These are phyloP conservation scores for Anthopleura xanthogrammica DNA, from an alignment of 92 coral and sea anemone species.

Conservation along the genomic window DNA sequence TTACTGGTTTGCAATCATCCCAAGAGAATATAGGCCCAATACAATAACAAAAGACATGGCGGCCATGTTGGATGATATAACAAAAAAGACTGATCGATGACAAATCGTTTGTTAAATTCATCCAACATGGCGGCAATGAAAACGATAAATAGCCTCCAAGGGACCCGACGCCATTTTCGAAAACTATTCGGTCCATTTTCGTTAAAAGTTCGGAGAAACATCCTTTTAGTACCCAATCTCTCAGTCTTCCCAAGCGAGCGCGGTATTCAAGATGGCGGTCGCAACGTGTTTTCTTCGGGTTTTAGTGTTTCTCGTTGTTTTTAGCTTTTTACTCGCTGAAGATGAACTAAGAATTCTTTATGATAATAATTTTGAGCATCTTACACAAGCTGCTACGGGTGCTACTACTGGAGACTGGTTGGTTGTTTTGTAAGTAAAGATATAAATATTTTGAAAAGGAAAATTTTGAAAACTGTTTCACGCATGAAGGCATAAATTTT, in stretches of 20 bases:
- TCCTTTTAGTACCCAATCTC: background rate
- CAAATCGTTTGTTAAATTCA: too few species aligned
- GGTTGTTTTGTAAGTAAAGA: conserved; percentile 77
- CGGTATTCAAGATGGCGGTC: conserved; percentile 61
- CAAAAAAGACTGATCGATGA: too few species aligned
- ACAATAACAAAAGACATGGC: too few species aligned
- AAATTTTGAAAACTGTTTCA: background rate
- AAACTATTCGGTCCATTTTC: background rate
- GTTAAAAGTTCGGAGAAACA: background rate
- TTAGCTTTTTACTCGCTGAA: conserved; percentile 25
- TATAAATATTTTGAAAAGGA: background rate
- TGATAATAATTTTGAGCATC: conserved; percentile 86
- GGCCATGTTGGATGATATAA: too few species aligned
- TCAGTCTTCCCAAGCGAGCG: background rate
- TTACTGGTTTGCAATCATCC: too few species aligned
- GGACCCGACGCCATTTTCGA: background rate
- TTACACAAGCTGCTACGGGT: conserved; percentile 96
- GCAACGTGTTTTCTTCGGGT: conserved; percentile 11
- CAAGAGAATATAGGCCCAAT: too few species aligned
- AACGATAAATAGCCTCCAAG: too few species aligned
- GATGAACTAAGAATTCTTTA: conserved; percentile 64
- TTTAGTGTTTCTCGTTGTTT: conserved; percentile 9
- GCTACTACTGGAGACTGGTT: conserved; percentile 99
- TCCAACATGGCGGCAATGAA: too few species aligned
- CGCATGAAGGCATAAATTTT: background rate